Percentiles rank a stretch among this genome's conserved stretches.
phyloP scores from a whole-genome alignment of 2,797 vertebrate genomes.

The Pampus argenteus region DNA sequence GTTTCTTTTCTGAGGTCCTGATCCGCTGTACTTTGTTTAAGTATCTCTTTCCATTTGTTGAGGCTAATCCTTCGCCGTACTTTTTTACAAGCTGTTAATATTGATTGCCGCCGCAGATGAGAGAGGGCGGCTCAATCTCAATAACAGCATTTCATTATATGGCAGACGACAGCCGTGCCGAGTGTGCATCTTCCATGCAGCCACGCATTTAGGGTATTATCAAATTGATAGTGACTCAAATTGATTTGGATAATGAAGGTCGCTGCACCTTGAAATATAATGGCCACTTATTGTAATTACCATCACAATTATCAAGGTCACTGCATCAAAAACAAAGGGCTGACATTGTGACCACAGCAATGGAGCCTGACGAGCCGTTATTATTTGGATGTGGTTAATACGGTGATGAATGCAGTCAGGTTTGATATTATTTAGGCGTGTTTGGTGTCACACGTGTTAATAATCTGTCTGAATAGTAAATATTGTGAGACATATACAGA shows the following conservation, averaged over 20 bases:
- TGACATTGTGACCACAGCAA: conserved; percentile 70
- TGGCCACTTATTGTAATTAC: conserved; percentile 89
- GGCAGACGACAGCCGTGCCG: conserved; percentile 76
- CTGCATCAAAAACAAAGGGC: conserved; percentile 76
- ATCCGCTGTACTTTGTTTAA: conserved; percentile 80
- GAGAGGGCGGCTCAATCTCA: conserved; percentile 83
- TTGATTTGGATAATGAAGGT: conserved; percentile 87
- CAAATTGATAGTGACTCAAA: conserved; percentile 87
- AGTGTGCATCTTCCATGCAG: conserved; percentile 78
- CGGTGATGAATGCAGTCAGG: background rate
- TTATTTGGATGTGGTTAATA: conserved; percentile 40
- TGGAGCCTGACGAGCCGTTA: conserved; percentile 55
- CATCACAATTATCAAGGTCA: conserved; percentile 87
- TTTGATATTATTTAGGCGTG: background rate
- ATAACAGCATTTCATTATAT: conserved; percentile 87
- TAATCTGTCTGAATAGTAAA: background rate
- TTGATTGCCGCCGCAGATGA: conserved; percentile 81
- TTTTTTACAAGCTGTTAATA: conserved; percentile 87
- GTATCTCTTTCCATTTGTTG: conserved; percentile 78
- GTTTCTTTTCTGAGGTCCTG: conserved; percentile 32
- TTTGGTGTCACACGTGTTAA: conserved; percentile 7
- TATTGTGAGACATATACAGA: background rate
- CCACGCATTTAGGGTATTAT: conserved; percentile 81
- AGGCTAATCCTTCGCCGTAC: conserved; percentile 75
- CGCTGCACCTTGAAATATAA: conserved; percentile 87